phyloP scores from a whole-genome alignment of 2,888 invertebrate genomes.

The Ferdinandea cuprea region DNA sequence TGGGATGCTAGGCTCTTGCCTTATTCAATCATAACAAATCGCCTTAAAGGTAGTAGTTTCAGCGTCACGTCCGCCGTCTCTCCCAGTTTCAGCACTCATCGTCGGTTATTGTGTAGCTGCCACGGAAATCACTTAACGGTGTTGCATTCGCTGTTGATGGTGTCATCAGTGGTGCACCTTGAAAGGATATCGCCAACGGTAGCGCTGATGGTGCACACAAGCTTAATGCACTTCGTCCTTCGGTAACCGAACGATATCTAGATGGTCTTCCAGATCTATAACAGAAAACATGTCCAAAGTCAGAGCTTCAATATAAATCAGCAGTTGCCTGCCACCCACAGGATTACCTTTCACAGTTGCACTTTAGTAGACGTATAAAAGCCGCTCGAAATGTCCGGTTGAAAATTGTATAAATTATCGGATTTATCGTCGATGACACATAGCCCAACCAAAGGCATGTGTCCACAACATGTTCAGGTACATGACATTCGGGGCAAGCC shows the following conservation, averaged over 20 bases:
- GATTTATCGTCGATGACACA: conserved; percentile 96
- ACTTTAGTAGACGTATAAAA: conserved; percentile 89
- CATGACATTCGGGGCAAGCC: conserved; percentile 90
- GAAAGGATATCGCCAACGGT: conserved; percentile 90
- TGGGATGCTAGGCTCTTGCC: not conserved
- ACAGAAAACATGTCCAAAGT: conserved; percentile 7
- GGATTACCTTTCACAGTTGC: conserved; percentile 89
- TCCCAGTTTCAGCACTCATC: conserved; percentile 80
- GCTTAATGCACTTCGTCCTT: conserved; percentile 88
- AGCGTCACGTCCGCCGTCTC: not conserved
- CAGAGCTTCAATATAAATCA: not conserved
- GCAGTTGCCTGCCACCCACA: not conserved
- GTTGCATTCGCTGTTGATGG: conserved; percentile 81
- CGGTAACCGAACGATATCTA: conserved; percentile 88
- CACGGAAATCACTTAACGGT: conserved; percentile 82
- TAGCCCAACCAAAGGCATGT: conserved; percentile 96
- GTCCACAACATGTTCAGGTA: conserved; percentile 88
- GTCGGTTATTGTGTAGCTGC: conserved; percentile 82
- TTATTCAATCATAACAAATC: conserved; percentile 30
- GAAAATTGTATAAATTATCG: conserved; percentile 96
- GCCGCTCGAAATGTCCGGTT: conserved; percentile 94
- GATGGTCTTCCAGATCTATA: conserved; percentile 88
- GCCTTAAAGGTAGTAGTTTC: not conserved
- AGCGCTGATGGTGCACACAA: conserved; percentile 89
- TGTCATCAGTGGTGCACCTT: conserved; percentile 85